These are phyloP conservation scores for Uria aalge DNA, from an alignment of 2,113 vertebrate species.

Conservation along the genomic window DNA sequence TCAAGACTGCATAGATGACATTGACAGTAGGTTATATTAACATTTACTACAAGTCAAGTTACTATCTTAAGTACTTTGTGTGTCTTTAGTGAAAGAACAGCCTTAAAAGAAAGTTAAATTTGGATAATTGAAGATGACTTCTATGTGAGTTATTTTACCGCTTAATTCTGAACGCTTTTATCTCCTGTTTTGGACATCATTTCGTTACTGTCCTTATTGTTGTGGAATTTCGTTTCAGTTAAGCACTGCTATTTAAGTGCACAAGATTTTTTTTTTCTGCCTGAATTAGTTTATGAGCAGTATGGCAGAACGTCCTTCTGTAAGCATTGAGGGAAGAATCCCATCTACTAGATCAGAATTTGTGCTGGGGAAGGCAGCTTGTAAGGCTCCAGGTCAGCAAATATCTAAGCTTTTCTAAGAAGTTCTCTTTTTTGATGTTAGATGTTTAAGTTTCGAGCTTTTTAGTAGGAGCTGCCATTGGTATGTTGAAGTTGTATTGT, in stretches of 20 bases:
- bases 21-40: background rate
- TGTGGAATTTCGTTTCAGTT: background rate
- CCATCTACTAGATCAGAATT: background rate
- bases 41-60: background rate
- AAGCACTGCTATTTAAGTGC: background rate
- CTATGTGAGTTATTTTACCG: background rate
- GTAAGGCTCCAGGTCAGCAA: background rate
- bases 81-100: background rate
- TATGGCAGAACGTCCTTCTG: background rate
- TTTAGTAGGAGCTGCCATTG: background rate
- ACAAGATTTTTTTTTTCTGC: background rate
- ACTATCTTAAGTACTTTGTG: background rate
- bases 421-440: background rate
- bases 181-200: background rate
- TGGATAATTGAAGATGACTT: background rate
- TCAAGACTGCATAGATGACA: background rate
- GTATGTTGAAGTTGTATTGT: background rate
- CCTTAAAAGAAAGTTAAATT: background rate
- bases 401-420: background rate
- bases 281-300: background rate
- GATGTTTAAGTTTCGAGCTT: background rate
- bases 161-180: background rate
- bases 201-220: background rate
- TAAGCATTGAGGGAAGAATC: background rate
- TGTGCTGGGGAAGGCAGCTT: background rate